A percentile compares a stretch with the other conserved stretches of the same genome.
Evolutionary conservation across 2,888 invertebrate genomes (phyloP).

Genomic region (Oscheius sp.): DNA sequence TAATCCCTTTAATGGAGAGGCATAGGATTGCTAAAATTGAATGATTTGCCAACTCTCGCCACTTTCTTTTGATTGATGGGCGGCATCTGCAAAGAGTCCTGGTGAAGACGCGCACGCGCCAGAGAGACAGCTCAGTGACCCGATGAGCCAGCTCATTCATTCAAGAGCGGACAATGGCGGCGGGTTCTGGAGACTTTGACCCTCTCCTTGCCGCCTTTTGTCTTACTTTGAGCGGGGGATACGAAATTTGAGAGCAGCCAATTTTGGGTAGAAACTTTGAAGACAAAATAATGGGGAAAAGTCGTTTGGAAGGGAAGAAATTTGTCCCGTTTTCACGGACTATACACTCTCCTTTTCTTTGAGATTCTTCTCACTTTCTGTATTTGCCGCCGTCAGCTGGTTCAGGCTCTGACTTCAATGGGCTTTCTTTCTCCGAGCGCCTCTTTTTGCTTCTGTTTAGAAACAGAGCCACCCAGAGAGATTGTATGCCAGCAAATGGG

Average conservation of each 20-base stretch:
- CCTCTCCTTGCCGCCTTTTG: not conserved
- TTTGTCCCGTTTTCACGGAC: not conserved
- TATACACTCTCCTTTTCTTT: not conserved
- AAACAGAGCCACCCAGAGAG: not conserved
- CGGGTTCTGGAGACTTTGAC: not conserved
- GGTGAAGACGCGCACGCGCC: not conserved
- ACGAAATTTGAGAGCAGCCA: not conserved
- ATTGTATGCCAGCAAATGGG: not conserved
- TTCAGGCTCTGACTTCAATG: not conserved
- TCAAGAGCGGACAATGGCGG: not conserved
- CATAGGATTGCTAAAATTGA: too few relatives aligned
- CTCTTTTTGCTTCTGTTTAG: not conserved
- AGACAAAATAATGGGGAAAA: not conserved
- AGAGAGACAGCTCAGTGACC: constrained; percentile 23
- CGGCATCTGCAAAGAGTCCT: not conserved
- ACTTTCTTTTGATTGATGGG: not conserved
- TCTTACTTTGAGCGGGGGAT: not conserved
- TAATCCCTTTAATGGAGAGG: too few relatives aligned
- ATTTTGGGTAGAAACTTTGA: not conserved
- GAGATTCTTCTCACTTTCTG: not conserved
- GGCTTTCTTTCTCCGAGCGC: not conserved
- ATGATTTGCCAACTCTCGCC: too few relatives aligned
- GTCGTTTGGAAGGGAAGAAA: not conserved
- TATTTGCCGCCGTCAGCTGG: too few relatives aligned
- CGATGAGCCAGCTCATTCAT: constrained; percentile 27